phyloP scores from a whole-genome alignment of 2,888 invertebrate genomes.

The Caenorhabditis zanzibari region DNA sequence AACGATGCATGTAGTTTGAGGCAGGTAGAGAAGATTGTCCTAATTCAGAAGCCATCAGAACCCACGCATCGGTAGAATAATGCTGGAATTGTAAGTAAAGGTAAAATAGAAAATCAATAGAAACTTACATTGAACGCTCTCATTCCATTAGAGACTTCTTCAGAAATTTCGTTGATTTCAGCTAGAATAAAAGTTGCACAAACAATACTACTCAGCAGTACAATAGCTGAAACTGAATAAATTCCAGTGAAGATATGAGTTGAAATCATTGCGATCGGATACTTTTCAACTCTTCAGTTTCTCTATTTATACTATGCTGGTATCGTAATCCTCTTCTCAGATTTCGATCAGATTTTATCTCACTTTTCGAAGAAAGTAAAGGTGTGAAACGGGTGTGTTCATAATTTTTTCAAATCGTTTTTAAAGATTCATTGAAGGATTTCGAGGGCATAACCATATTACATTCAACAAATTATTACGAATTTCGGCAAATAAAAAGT shows the following conservation, averaged over 20 bases:
- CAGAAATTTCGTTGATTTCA: constrained; percentile 33
- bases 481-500: constrained; percentile 44
- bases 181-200: constrained; percentile 18
- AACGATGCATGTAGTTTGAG: neutral
- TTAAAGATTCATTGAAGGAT: constrained; percentile 27
- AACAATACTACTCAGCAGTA: constrained; percentile 8
- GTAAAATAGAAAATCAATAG: neutral
- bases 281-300: neutral
- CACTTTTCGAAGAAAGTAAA: neutral
- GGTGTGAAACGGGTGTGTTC: constrained; percentile 44
- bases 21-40: neutral
- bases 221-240: constrained; percentile 8
- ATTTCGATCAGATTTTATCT: constrained; percentile 43
- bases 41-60: constrained; percentile 33
- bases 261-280: constrained; percentile 33
- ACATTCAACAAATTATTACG: constrained; percentile 62
- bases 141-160: constrained; percentile 34
- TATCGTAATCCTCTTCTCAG: neutral
- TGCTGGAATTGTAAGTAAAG: constrained; percentile 19
- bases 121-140: constrained; percentile 47
- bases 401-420: constrained; percentile 1
- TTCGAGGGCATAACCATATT: constrained; percentile 44
- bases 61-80: constrained; percentile 45
- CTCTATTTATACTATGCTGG: constrained; percentile 27
- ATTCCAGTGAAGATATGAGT: constrained; percentile 26